These are phyloP conservation scores for Hypsopygia costalis DNA, from an alignment of 2,888 invertebrate species.

Conservation along the genomic window DNA sequence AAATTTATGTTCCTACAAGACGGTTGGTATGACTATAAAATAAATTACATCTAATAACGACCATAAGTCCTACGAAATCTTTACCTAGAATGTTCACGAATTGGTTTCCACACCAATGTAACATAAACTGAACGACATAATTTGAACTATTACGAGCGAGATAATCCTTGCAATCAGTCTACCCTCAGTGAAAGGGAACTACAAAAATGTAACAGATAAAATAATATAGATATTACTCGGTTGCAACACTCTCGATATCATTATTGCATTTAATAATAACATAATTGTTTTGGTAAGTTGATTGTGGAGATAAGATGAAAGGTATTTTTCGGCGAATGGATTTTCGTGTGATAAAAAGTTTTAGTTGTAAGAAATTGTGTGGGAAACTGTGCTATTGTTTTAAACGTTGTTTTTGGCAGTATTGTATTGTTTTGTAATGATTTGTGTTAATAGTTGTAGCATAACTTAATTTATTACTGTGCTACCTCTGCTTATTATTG, in stretches of 20 bases:
- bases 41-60: no score
- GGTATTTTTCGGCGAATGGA: conserved; percentile 3
- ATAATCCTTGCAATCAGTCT: conserved; percentile 3
- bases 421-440: no score
- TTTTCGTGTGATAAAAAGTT: neutral
- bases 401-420: neutral
- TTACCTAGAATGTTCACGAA: no score
- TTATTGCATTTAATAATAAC: conserved; percentile 26
- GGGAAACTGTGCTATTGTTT: conserved; percentile 3
- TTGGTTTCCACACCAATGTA: no score
- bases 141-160: no score
- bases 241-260: conserved; percentile 27
- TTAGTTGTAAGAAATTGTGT: neutral
- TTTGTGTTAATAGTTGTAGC: no score
- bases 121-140: no score
- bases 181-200: conserved; percentile 29
- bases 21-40: no score
- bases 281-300: conserved; percentile 24
- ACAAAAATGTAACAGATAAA: conserved; percentile 30
- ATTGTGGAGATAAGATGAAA: conserved; percentile 9
- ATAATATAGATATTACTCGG: conserved; percentile 30
- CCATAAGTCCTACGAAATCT: no score
- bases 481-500: no score
- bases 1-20: no score
- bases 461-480: no score